phyloP scores from a whole-genome alignment of 1,140 invertebrate genomes.

The Drosophila asahinai region DNA sequence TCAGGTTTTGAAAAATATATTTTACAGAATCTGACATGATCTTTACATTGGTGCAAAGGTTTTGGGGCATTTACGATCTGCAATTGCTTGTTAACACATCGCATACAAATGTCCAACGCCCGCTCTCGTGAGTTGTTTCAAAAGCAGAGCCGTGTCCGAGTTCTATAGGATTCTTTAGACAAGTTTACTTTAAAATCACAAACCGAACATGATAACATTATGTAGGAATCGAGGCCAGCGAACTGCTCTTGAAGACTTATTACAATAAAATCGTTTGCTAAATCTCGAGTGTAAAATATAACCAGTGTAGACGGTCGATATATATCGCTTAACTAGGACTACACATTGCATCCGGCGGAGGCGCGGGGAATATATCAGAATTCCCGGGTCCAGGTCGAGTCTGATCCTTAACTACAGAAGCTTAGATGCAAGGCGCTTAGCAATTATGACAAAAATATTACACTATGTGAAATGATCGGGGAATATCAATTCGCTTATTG shows the following conservation, averaged over 20 bases:
- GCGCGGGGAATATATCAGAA: constrained; percentile 43
- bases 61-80: constrained; percentile 4
- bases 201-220: constrained; percentile 22
- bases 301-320: constrained; percentile 35
- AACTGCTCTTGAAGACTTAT: constrained; percentile 26
- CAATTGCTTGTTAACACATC: constrained; percentile 1
- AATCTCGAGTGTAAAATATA: constrained; percentile 34
- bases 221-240: constrained; percentile 34
- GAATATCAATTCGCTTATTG: constrained; percentile 64
- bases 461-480: constrained; percentile 58
- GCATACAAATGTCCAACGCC: constrained; percentile 15
- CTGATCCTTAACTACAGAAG: constrained; percentile 37
- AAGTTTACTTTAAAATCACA: constrained; percentile 43
- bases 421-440: constrained; percentile 59
- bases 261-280: constrained; percentile 24
- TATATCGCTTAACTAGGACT: constrained; percentile 51
- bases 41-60: not conserved
- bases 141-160: constrained; percentile 14
- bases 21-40: not conserved
- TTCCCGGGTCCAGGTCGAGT: constrained; percentile 22
- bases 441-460: constrained; percentile 76
- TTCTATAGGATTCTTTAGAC: constrained; percentile 7
- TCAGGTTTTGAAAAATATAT: not conserved
- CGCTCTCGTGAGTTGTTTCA: constrained; percentile 6
- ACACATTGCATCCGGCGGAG: constrained; percentile 32